These are phyloP conservation scores for Nematopogon swammerdamellus DNA, from an alignment of 2,888 invertebrate genomes.

Conservation along the genomic window DNA sequence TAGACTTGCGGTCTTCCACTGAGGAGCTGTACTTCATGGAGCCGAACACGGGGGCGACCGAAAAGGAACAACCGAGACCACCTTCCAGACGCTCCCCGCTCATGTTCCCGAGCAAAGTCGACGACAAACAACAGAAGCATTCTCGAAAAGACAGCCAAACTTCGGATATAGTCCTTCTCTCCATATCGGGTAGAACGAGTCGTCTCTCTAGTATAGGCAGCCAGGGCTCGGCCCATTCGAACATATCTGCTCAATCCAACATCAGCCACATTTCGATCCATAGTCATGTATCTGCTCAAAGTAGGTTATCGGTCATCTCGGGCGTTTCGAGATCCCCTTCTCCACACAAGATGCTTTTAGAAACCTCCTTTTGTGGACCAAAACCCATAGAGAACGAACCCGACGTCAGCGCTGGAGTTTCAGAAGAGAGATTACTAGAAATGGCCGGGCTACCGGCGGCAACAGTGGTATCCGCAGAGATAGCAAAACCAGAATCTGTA, in stretches of 20 bases:
- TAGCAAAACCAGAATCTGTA: not conserved
- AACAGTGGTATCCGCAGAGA: not conserved
- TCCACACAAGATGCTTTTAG: constrained; percentile 86
- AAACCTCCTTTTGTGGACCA: constrained; percentile 88
- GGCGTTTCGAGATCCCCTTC: constrained; percentile 72
- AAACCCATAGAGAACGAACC: constrained; percentile 63
- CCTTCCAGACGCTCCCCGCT: constrained; percentile 38
- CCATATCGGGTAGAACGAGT: constrained; percentile 76
- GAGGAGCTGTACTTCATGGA: constrained; percentile 86
- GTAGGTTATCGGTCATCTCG: constrained; percentile 43
- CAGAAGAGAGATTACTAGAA: constrained; percentile 40
- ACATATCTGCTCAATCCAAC: constrained; percentile 29
- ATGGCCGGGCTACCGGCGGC: constrained; percentile 30
- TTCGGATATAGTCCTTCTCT: constrained; percentile 73
- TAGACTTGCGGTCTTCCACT: constrained; percentile 81
- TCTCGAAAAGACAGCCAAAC: constrained; percentile 72
- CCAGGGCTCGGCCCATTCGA: constrained; percentile 63
- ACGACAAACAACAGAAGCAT: constrained; percentile 43
- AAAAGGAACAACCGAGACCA: constrained; percentile 25
- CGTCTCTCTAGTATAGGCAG: constrained; percentile 80
- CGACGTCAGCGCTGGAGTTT: constrained; percentile 43
- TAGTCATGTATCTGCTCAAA: constrained; percentile 14
- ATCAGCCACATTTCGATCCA: constrained; percentile 19
- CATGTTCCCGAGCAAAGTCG: constrained; percentile 29
- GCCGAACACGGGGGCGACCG: constrained; percentile 25